These are phyloP conservation scores for Athetis lepigone DNA, from an alignment of 2,888 invertebrate genomes.

Conservation along the genomic window DNA sequence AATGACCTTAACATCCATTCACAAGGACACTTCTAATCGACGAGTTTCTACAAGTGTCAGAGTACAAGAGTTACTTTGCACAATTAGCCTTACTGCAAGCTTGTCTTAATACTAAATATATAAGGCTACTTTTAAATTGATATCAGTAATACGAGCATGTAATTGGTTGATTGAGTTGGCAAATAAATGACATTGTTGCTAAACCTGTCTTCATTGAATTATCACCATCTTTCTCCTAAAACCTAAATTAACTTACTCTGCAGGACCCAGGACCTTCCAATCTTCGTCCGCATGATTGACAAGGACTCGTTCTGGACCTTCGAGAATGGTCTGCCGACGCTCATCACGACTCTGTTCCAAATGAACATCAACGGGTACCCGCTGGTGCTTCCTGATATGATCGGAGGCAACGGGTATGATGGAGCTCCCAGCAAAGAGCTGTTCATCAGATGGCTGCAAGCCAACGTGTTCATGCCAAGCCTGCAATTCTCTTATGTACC, in stretches of 20 bases:
- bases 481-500: slow-evolving; percentile 95
- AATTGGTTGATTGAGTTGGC: too few relatives aligned
- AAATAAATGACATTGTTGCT: too few relatives aligned
- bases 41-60: too few relatives aligned
- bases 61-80: too few relatives aligned
- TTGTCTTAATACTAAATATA: not conserved
- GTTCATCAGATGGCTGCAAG: slow-evolving; percentile 94
- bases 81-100: not conserved
- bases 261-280: slow-evolving; percentile 92
- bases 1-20: too few relatives aligned
- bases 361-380: slow-evolving; percentile 92
- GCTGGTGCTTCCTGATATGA: slow-evolving; percentile 94
- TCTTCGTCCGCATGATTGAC: slow-evolving; percentile 94
- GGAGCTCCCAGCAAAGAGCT: slow-evolving; percentile 90
- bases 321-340: slow-evolving; percentile 92
- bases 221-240: too few relatives aligned
- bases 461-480: slow-evolving; percentile 94
- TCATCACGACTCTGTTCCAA: slow-evolving; percentile 93
- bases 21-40: too few relatives aligned
- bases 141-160: too few relatives aligned
- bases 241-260: slow-evolving; percentile 39
- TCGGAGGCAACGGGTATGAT: slow-evolving; percentile 91
- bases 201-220: too few relatives aligned
- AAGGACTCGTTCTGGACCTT: slow-evolving; percentile 93
- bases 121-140: not conserved